These are phyloP conservation scores for Auanema sp. DNA, from an alignment of 2,888 invertebrate genomes.

Conservation along the genomic window DNA sequence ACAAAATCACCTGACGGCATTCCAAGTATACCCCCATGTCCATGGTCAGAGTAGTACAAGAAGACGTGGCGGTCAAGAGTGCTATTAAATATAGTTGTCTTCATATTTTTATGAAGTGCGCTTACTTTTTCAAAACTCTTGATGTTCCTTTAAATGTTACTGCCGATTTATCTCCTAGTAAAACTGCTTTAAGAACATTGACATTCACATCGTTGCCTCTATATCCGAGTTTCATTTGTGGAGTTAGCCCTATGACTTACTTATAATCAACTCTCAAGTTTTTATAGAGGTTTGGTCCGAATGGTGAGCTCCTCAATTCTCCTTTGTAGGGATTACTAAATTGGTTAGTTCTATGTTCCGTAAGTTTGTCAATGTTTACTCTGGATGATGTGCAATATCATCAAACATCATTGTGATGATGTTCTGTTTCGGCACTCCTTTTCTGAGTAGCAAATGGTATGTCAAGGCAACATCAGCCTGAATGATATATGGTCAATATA, in stretches of 20 bases:
- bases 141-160: conserved; percentile 66
- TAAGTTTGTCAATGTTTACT: conserved; percentile 6
- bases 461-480: conserved; percentile 71
- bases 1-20: conserved; percentile 66
- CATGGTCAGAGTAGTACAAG: conserved; percentile 72
- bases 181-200: neutral
- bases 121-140: neutral
- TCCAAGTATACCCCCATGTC: conserved; percentile 69
- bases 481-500: neutral
- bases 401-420: conserved; percentile 72
- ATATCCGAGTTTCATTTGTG: too few species aligned
- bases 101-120: neutral
- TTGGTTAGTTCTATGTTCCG: too few species aligned
- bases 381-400: conserved; percentile 67
- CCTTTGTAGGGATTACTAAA: conserved; percentile 70
- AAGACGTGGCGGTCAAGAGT: conserved; percentile 71
- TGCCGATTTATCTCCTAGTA: too few species aligned
- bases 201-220: neutral
- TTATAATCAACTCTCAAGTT: conserved; percentile 70
- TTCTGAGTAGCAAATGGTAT: conserved; percentile 68
- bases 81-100: conserved; percentile 18
- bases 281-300: conserved; percentile 69
- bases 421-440: conserved; percentile 69
- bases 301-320: conserved; percentile 69
- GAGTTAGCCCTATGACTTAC: neutral